Evolutionary conservation across 2,888 invertebrate genomes (phyloP).

Genomic region (Drosophila subquinaria): DNA sequence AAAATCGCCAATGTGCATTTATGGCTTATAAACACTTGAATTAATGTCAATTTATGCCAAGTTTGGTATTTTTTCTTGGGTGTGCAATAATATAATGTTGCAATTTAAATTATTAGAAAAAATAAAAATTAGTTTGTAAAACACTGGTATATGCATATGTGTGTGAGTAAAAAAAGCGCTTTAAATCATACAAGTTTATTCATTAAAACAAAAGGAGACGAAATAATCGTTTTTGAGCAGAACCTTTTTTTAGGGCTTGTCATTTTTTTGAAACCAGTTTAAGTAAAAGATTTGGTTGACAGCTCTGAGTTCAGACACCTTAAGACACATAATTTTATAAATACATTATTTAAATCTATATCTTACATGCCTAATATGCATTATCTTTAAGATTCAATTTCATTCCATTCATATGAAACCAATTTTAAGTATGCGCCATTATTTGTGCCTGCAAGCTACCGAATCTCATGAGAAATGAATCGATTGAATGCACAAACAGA

Average conservation of each 20-base stretch:
- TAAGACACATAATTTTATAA: background rate
- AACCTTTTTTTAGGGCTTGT: constrained; percentile 4
- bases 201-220: background rate
- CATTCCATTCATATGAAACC: background rate
- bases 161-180: too few relatives aligned
- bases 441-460: background rate
- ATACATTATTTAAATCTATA: background rate
- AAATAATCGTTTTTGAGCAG: background rate
- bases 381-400: background rate
- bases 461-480: too few relatives aligned
- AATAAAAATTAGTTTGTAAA: too few relatives aligned
- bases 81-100: too few relatives aligned
- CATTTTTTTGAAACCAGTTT: background rate
- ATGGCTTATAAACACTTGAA: too few relatives aligned
- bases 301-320: background rate
- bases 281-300: background rate
- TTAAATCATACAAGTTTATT: background rate
- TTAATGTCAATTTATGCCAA: too few relatives aligned
- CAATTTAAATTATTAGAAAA: too few relatives aligned
- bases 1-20: too few relatives aligned
- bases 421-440: background rate
- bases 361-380: background rate
- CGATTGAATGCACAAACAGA: background rate
- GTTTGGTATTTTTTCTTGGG: too few relatives aligned
- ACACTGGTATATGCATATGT: too few relatives aligned